A percentile compares a stretch with the other conserved stretches of the same genome.
Evolutionary conservation across 2,113 vertebrate genomes (phyloP).

Genomic region (Fregetta grallaria): DNA sequence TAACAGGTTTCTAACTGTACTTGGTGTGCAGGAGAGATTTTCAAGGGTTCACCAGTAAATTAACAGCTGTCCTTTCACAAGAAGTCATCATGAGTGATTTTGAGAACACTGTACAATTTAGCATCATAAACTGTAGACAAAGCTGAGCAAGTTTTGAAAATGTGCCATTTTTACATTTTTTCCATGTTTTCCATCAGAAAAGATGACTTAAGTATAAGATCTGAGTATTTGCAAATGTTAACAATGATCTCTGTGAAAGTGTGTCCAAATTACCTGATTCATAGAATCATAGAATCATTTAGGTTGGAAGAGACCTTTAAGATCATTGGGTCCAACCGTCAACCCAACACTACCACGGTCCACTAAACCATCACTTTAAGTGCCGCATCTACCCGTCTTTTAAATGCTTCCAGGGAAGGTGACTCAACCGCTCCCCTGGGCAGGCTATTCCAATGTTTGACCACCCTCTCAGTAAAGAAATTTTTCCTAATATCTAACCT

Average conservation of each 20-base stretch:
- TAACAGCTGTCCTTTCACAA: background rate
- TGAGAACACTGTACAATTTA: background rate
- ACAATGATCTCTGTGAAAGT: background rate
- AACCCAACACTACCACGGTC: no score
- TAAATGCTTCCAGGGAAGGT: no score
- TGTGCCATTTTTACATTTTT: background rate
- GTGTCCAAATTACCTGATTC: background rate
- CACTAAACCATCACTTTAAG: no score
- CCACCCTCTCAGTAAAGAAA: no score
- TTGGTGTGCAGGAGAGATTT: background rate
- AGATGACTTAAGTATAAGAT: background rate
- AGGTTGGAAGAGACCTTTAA: no score
- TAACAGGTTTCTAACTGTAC: background rate
- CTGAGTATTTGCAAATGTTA: background rate
- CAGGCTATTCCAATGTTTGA: no score
- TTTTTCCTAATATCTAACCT: no score
- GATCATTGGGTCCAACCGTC: no score
- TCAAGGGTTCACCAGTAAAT: background rate
- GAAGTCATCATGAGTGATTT: background rate
- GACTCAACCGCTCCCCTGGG: no score
- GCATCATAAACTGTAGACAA: background rate
- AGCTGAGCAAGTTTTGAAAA: background rate
- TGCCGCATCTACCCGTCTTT: no score
- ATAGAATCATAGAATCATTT: background rate
- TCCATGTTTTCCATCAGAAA: background rate